Evolutionary conservation across 2,113 vertebrate genomes (phyloP), one percentile per base, ranked within the genome.

Genomic region (Amazona guildingii): DNA sequence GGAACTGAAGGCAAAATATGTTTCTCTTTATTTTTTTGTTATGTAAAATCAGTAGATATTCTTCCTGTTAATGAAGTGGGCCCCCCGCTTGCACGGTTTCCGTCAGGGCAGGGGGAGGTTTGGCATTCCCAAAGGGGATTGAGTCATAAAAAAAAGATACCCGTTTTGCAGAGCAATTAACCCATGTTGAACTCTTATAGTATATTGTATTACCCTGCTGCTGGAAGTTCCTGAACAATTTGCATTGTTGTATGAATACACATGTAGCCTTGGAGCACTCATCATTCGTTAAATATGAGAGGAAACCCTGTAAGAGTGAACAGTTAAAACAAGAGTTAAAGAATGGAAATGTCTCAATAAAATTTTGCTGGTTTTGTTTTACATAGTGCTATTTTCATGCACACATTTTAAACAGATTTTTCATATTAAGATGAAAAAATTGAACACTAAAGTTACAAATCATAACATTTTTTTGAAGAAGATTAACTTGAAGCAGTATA

Each of bases 121-220:
- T 94, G 94, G 39, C 68, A 11, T 94, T 96, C 93, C 94, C 92
- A 44, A 5, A 11, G 92, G 96, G 79, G 55, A 91, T 49, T 74
- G 75, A 87, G 68, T 75, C 83, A 86, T 86, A 86, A 97, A 96
- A 92, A 51, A 93, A 83, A 95, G 82, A 90, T 90, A 55, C 75
- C 68, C 79, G 1, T 96, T 93, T 86, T 77, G 72, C 68, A 95
- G 94, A 94, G 92, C 95, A 94, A 90, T 97, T 97, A 96, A 96
- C 90, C 92, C 90, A 41, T 17, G 15, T 27, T 96, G 94, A 95
- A 96, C 93, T 86, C 64, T 6, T 61, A 4, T 16, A 46, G 72
- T 61, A 31, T 83, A 93, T 97, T 96, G 79, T 54, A 23, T 97
- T 97, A 94, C 94, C 61, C 88, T 90, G 92, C 93, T 96, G 94